Base-by-base conservation (phyloP, 2,888 invertebrate species). In the Sminthurides aquaticus region DNA sequence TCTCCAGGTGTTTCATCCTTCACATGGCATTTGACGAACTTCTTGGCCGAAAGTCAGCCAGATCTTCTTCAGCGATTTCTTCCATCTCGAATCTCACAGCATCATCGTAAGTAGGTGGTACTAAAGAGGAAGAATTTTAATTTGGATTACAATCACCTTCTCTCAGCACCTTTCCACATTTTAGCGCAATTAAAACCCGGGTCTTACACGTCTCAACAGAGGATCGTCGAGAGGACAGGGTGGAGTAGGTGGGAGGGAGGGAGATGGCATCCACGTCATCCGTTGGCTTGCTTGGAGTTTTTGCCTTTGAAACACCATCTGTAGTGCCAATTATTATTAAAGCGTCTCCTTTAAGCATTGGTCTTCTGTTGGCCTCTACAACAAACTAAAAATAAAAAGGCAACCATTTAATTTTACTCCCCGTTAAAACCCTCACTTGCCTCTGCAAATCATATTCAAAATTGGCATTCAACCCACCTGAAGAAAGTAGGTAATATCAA, bases 201-300 rank as follows among this genome's bases (percentile, higher is more conserved):
- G n/a, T 2, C 64, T 48, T 56, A 66, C 66, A 57, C 1, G 66
- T 60, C 24, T 66, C 66, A 5, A 60, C 25, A 0, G 66, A 66
- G 3, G 66, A 28, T 1, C 60, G 29, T n/a, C 63, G 18, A 8
- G 59, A 59, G 2, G 49, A 54, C 2, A 62, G 18, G 3, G 24
- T 26, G 2, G 62, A 62, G 49, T 66, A 66, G 20, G 56, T 34
- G 1, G 66, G 63, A 2, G 60, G 64, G 25, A 57, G 29, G 8
- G 57, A 34, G 20, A 52, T 22, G 22, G 52, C 20, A 22, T 52
- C 52, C 8, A 52, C 5, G 20, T 8, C 22, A 5, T 52, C 52
- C 5, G 5, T 20, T 20, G 52, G 22, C 22, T 59, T 43, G 15
- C 20, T n/a, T 18, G 52, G 18, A 1, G 15, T 2, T 15, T 43